Base-by-base conservation (phyloP, 2,797 vertebrate genomes). In the Melopsittacus undulatus region DNA sequence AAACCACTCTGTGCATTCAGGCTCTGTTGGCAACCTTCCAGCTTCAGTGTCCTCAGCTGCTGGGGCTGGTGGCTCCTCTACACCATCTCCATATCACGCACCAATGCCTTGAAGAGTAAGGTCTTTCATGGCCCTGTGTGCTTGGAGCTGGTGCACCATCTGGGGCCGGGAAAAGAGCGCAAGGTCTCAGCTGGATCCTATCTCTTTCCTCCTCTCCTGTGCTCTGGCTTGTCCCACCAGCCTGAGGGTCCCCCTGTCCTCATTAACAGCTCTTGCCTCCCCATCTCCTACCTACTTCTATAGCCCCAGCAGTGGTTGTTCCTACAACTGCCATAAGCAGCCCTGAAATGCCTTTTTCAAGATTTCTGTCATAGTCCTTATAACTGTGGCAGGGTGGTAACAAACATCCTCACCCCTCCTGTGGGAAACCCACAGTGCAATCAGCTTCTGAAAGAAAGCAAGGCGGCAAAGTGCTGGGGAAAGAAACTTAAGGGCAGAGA, bases 91-190 rank as follows among this genome's bases (percentile, higher is more conserved):
- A 1, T 40, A 7, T 34, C 34, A 63, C 61, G 48, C 14, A 7
- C 10, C 0, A 3, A 10, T 6, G 9, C 36, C 40, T 70, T 11
- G 26, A 89, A 48, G n/a, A 46, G 19, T 0, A 1, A 5, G 7
- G 27, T 43, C 21, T 52, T 49, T 11, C n/a, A n/a, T 7, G 29
- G 43, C 13, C n/a, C 17, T 2, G 1, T 5, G 6, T 18, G 26
- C 38, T 54, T 69, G 56, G 21, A 83, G 43, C 11, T 51, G 36
- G 5, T 51, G 38, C n/a, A 51, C 36, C 6, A 7, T 16, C 23
- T 64, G 36, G 13, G 45, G 3, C 17, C 52, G 48, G 45, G 45
- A 75, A 75, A 64, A 5, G 1, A 9, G 17, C 40, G 30, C 38
- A 79, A 36, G 9, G 10, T 59, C 46, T 43, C 38, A 45, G 38